Evolutionary conservation across 92 coral and sea anemone species (phyloP).

Genomic region (Desmophyllum pertusum): DNA sequence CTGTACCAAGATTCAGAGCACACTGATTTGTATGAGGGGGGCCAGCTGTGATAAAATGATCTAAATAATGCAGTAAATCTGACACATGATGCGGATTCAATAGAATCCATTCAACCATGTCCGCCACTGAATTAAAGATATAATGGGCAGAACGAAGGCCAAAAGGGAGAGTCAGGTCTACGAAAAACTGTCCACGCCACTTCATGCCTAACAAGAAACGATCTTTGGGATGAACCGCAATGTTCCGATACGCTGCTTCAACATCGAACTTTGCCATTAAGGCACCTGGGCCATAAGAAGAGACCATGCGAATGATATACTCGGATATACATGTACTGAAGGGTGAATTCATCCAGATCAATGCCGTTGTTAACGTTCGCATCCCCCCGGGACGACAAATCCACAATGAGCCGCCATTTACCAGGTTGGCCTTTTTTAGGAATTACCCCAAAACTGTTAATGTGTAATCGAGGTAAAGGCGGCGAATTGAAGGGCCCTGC

Average conservation of each 20-base stretch:
- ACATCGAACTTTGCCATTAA: constrained; percentile 53
- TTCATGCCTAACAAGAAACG: constrained; percentile 40
- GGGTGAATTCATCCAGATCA: constrained; percentile 19
- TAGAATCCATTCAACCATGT: constrained; percentile 59
- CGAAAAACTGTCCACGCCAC: constrained; percentile 46
- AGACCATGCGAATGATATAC: neutral
- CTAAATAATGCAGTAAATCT: constrained; percentile 39
- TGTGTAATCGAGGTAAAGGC: neutral
- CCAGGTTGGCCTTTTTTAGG: constrained; percentile 44
- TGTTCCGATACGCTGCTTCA: constrained; percentile 40
- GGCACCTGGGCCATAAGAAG: constrained; percentile 29
- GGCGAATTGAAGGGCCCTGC: constrained; percentile 9
- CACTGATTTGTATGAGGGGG: too few species aligned
- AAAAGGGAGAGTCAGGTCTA: constrained; percentile 52
- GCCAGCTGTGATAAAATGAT: constrained; percentile 20
- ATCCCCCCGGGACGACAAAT: constrained; percentile 21
- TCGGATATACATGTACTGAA: constrained; percentile 38
- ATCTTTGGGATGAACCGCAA: constrained; percentile 50
- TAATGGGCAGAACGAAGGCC: constrained; percentile 59
- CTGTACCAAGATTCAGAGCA: too few species aligned
- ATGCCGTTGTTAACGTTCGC: constrained; percentile 45
- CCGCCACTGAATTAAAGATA: constrained; percentile 49
- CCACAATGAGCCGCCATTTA: constrained; percentile 45
- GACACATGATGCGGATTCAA: constrained; percentile 24
- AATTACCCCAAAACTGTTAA: constrained; percentile 33